These are phyloP conservation scores for Lepidonotus clava DNA, from an alignment of 2,888 invertebrate species.

Conservation along the genomic window DNA sequence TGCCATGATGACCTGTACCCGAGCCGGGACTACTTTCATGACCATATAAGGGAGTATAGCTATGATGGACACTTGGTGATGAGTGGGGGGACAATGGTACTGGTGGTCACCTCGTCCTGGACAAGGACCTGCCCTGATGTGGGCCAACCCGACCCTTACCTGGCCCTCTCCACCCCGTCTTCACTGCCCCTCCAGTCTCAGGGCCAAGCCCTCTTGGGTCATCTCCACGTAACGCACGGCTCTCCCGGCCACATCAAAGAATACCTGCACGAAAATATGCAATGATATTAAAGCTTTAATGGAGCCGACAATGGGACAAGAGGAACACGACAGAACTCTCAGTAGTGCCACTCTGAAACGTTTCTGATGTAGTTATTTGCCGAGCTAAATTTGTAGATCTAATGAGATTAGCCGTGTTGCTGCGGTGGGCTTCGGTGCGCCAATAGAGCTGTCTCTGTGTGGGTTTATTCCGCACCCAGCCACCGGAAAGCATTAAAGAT, in stretches of 20 bases:
- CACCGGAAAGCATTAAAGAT: no score
- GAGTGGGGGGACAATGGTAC: not conserved
- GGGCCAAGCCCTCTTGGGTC: not conserved
- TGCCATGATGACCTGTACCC: no score
- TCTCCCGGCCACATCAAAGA: not conserved
- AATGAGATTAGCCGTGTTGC: not conserved
- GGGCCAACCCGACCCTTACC: not conserved
- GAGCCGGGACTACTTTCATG: slow-evolving; percentile 42
- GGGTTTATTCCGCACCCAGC: no score
- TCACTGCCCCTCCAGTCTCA: not conserved
- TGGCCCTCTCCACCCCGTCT: not conserved
- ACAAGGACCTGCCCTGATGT: not conserved
- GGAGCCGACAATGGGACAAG: not conserved
- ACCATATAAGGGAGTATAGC: not conserved
- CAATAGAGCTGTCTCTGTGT: no score
- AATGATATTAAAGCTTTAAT: not conserved
- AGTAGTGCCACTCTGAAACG: not conserved
- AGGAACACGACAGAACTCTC: not conserved
- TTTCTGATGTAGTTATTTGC: not conserved
- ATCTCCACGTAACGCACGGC: not conserved
- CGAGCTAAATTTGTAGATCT: not conserved
- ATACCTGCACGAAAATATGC: not conserved
- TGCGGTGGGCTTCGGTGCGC: no score
- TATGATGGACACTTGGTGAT: not conserved
- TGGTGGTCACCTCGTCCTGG: slow-evolving; percentile 3